Percentiles rank a stretch among this genome's conserved stretches.
Conservation (phyloP, 2,888 invertebrate species). For the Octodonta nipae region DNA sequence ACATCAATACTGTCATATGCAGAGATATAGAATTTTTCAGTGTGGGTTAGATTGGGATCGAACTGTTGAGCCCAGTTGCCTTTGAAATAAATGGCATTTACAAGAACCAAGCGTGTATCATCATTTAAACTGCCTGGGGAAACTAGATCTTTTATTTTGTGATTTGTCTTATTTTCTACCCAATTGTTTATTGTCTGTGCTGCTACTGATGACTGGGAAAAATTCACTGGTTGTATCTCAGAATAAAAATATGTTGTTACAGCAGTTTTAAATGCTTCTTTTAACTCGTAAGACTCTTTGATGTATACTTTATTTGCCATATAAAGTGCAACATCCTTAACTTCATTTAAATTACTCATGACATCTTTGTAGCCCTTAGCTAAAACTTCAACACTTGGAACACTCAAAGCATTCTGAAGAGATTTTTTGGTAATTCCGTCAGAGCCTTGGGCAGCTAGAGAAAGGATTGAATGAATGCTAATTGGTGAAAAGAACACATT, state of each 20-base stretch:
- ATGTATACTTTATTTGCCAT: constrained; percentile 60
- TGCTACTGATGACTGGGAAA: constrained; percentile 38
- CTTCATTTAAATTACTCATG: constrained; percentile 26
- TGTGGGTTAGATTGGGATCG: constrained; percentile 41
- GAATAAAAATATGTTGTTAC: constrained; percentile 51
- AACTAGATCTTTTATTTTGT: constrained; percentile 69
- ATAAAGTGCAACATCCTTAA: constrained; percentile 43
- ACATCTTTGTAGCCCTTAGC: constrained; percentile 23
- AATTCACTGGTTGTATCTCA: constrained; percentile 49
- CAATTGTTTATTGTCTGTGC: constrained; percentile 61
- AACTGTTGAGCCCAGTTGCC: constrained; percentile 60
- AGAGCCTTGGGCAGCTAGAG: constrained; percentile 33
- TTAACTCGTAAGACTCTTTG: constrained; percentile 40
- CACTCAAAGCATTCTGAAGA: constrained; percentile 23
- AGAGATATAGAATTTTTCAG: constrained; percentile 50
- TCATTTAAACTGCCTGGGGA: constrained; percentile 40
- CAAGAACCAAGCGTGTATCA: constrained; percentile 54
- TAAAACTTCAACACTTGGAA: constrained; percentile 18
- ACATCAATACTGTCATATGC: constrained; percentile 44
- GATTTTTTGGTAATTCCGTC: constrained; percentile 26
- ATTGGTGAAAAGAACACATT: constrained; percentile 36
- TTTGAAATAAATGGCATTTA: constrained; percentile 81
- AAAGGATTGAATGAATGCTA: constrained; percentile 33
- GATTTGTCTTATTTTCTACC: constrained; percentile 65
- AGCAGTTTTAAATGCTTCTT: constrained; percentile 42